A percentile compares a stretch with the other conserved stretches of the same genome.
These are phyloP conservation scores for Chrysemys picta DNA, from an alignment of 2,113 vertebrate genomes.

Conservation along the genomic window DNA sequence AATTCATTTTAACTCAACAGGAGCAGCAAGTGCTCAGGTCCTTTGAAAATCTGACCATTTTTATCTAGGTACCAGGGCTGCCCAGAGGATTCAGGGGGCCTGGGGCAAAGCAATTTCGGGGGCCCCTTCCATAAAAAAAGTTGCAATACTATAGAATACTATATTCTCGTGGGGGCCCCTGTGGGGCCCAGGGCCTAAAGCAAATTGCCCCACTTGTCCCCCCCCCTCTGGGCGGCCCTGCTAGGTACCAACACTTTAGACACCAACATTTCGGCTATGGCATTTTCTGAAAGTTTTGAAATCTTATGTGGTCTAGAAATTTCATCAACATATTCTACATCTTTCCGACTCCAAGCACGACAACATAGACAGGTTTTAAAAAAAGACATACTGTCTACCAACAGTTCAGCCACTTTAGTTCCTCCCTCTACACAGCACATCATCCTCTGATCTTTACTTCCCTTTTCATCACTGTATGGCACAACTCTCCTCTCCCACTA, in stretches of 20 bases:
- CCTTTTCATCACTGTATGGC: fast-evolving
- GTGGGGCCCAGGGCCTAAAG: too few relatives aligned
- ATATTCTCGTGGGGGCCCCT: too few relatives aligned
- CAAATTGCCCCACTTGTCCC: too few relatives aligned
- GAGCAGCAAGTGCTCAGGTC: neutral
- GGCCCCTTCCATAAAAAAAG: too few relatives aligned
- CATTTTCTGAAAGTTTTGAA: neutral
- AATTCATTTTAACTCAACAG: neutral
- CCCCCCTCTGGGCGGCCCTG: too few relatives aligned
- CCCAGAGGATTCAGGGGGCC: too few relatives aligned
- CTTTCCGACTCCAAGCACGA: neutral
- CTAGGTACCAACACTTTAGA: fast-evolving
- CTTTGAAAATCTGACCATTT: neutral
- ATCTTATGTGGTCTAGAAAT: neutral
- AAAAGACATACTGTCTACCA: neutral
- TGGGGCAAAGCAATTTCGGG: too few relatives aligned
- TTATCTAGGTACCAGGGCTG: neutral
- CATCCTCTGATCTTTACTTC: neutral
- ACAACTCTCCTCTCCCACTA: neutral
- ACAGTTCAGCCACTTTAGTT: neutral
- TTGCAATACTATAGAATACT: too few relatives aligned
- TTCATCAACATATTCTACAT: neutral
- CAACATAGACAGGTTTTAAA: neutral
- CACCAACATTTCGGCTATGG: fast-evolving
- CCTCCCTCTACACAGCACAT: neutral